Evolutionary conservation across 37 sponge, comb jelly and placozoan genomes (phyloP).

Genomic region (Mnemiopsis leidyi): DNA sequence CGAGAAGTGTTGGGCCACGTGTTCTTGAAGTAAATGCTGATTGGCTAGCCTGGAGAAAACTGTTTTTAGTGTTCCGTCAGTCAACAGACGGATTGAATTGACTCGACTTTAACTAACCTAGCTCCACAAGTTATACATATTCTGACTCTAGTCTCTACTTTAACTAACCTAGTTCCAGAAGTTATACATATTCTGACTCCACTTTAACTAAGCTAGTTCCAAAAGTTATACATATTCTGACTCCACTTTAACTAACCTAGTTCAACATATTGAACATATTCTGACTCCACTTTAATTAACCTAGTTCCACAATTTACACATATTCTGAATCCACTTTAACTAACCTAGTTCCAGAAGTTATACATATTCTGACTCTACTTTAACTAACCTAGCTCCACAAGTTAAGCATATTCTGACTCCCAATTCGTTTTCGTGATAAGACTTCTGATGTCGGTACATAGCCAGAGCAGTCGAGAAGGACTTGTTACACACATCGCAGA

Average conservation of each 20-base stretch:
- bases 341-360: background rate
- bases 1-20: background rate
- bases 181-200: no score
- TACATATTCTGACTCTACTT: background rate
- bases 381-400: constrained; percentile 37
- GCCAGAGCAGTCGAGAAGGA: background rate
- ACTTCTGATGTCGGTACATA: background rate
- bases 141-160: no score
- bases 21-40: background rate
- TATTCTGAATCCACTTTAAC: background rate
- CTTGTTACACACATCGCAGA: background rate
- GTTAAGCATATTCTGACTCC: background rate
- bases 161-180: no score
- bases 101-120: no score
- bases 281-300: no score
- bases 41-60: background rate
- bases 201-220: no score
- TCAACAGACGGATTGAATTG: no score
- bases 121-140: no score
- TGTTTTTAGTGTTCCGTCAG: background rate
- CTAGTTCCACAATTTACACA: background rate
- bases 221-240: no score
- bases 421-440: background rate
- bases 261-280: no score
- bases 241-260: no score